phyloP scores from a whole-genome alignment of 2,113 vertebrate species.

The Struthio camelus region DNA sequence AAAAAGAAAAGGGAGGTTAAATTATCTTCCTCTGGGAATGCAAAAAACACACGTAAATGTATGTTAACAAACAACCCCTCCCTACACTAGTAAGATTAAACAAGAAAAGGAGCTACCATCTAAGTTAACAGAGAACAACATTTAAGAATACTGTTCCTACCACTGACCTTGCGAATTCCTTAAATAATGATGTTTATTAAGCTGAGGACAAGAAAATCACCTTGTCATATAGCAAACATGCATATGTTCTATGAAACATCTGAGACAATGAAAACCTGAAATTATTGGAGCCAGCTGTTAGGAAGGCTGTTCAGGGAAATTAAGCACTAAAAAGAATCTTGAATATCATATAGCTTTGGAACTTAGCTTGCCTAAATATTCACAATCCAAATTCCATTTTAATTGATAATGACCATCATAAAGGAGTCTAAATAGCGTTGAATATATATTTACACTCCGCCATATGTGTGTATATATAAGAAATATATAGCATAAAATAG shows the following conservation, averaged over 20 bases:
- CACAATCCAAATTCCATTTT: background rate
- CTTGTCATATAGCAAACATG: background rate
- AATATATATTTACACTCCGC: background rate
- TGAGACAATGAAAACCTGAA: background rate
- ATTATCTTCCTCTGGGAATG: background rate
- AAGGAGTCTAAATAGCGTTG: background rate
- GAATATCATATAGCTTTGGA: background rate
- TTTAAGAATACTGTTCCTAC: background rate
- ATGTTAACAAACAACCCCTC: background rate
- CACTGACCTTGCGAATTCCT: background rate
- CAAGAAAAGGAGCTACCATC: background rate
- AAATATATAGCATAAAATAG: background rate
- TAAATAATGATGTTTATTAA: background rate
- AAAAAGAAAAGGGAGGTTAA: background rate
- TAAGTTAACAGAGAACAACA: background rate
- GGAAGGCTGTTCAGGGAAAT: background rate
- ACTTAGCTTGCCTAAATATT: background rate
- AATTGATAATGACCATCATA: background rate
- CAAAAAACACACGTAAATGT: too few relatives aligned
- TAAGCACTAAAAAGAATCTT: background rate
- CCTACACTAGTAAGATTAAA: background rate
- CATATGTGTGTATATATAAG: background rate
- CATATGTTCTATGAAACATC: background rate
- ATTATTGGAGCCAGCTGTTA: background rate
- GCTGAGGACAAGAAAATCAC: background rate